phyloP scores from a whole-genome alignment of 1,140 invertebrate genomes.

The Euborellia annulipes region DNA sequence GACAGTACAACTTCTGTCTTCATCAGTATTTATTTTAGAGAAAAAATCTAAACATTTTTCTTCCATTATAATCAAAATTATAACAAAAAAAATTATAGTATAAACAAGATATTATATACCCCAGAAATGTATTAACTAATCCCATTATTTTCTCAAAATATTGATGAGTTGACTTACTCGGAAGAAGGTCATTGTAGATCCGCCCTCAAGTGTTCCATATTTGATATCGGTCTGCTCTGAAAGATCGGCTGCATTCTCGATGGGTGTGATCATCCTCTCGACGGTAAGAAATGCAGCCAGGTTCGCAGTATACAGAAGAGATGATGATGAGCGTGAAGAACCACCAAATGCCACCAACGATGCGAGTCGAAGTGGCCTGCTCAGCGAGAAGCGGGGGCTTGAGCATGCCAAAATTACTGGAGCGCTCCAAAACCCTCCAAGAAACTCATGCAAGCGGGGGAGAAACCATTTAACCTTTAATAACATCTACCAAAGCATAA shows the following conservation, averaged over 20 bases:
- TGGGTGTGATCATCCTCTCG: conserved; percentile 90
- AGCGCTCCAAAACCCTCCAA: too few relatives aligned
- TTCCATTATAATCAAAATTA: too few relatives aligned
- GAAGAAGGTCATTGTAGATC: conserved; percentile 95
- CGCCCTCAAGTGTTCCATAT: conserved; percentile 83
- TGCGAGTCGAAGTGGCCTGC: conserved; percentile 82
- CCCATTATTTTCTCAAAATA: conserved; percentile 2
- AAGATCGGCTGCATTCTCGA: conserved; percentile 88
- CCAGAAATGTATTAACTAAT: conserved; percentile 2
- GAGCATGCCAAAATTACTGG: too few relatives aligned
- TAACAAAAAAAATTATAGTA: too few relatives aligned
- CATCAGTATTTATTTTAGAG: too few relatives aligned
- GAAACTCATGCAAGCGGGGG: too few relatives aligned
- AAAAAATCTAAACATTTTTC: too few relatives aligned
- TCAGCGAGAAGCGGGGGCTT: conserved; percentile 24
- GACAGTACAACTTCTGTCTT: too few relatives aligned
- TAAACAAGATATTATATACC: conserved; percentile 2
- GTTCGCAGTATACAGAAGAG: conserved; percentile 95
- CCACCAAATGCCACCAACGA: conserved; percentile 96
- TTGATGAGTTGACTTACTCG: conserved; percentile 54
- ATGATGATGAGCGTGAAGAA: conserved; percentile 98
- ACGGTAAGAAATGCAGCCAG: conserved; percentile 92
- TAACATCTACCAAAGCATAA: too few relatives aligned
- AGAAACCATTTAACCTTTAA: too few relatives aligned
- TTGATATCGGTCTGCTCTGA: conserved; percentile 85